Evolutionary conservation across 2,888 invertebrate species (phyloP).

Genomic region (Drosophila sordidula): DNA sequence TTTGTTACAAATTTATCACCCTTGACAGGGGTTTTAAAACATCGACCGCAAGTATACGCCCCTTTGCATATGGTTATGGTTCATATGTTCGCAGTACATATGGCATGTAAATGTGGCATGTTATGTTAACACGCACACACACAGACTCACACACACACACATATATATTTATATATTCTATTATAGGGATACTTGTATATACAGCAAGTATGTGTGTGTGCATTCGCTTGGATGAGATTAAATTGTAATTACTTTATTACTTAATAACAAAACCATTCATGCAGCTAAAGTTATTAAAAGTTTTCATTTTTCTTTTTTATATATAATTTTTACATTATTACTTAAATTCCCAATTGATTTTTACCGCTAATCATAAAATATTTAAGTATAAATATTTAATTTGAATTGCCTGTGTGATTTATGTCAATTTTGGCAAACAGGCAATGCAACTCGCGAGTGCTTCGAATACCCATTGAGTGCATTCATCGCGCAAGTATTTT

Average conservation of each 20-base stretch:
- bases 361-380: conserved; percentile 35
- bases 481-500: conserved; percentile 5
- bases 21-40: not conserved
- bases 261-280: conserved; percentile 78
- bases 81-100: conserved; percentile 26
- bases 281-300: conserved; percentile 71
- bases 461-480: not conserved
- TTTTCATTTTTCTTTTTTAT: conserved; percentile 15
- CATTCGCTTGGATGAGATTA: conserved; percentile 60
- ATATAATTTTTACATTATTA: conserved; percentile 13
- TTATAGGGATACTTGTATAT: conserved; percentile 2
- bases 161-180: not conserved
- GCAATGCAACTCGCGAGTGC: too few relatives aligned
- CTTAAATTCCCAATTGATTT: conserved; percentile 56
- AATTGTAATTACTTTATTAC: conserved; percentile 80
- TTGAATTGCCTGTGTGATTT: not conserved
- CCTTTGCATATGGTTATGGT: conserved; percentile 10
- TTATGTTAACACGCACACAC: conserved; percentile 27
- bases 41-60: conserved; percentile 14
- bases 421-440: not conserved
- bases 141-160: conserved; percentile 2
- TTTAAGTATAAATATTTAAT: conserved; percentile 5
- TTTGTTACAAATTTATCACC: not conserved
- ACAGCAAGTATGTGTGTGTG: conserved; percentile 18
- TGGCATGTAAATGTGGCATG: conserved; percentile 46